Percentiles rank a stretch among this genome's conserved stretches.
Evolutionary conservation across 2,113 vertebrate species (phyloP).

Genomic region (Ictalurus punctatus): DNA sequence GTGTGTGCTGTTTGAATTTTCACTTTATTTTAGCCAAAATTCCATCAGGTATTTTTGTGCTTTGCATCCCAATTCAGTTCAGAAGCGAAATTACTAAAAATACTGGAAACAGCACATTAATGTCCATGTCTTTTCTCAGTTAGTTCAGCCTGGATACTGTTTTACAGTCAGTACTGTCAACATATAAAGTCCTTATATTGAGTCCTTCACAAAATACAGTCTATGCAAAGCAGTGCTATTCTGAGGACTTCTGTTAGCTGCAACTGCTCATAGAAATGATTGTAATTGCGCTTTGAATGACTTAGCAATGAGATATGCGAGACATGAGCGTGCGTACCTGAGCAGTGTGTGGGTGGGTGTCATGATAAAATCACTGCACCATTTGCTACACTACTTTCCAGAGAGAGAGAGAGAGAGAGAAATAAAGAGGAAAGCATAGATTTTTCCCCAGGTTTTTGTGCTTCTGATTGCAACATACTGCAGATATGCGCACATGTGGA

Average conservation of each 20-base stretch:
- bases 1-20: not conserved
- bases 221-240: constrained; percentile 31
- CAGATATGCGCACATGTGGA: not conserved
- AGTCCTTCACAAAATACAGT: constrained; percentile 4
- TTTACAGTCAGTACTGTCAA: not conserved
- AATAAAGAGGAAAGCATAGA: not conserved
- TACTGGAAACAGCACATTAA: not conserved
- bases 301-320: constrained; percentile 40
- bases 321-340: constrained; percentile 1
- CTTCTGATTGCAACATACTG: not conserved
- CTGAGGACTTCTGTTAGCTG: constrained; percentile 18
- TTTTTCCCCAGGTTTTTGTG: not conserved
- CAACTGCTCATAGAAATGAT: constrained; percentile 50
- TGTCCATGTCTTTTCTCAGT: not conserved
- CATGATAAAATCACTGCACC: constrained; percentile 21
- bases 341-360: constrained; percentile 5
- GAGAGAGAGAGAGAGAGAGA: not conserved
- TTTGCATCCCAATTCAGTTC: not conserved
- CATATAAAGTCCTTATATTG: no score
- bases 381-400: not conserved
- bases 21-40: not conserved
- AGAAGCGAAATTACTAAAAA: not conserved
- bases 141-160: not conserved
- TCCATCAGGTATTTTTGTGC: not conserved
- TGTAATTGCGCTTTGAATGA: constrained; percentile 38